Conservation (phyloP, 2,888 invertebrate species). For the Entomobrya proxima region DNA sequence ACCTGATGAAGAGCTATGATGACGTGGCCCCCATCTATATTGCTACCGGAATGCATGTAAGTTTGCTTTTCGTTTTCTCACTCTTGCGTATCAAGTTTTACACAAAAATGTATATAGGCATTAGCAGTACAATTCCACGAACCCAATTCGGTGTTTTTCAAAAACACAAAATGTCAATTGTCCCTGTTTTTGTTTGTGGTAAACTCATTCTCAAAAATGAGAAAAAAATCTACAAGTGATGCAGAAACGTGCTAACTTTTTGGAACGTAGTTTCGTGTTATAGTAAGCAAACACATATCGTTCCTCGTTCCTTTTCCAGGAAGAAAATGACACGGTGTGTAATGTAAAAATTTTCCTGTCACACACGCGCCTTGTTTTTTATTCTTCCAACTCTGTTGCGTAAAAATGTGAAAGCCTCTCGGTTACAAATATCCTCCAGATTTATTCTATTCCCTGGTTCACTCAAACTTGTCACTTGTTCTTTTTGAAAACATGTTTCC, state of each 20-base stretch:
- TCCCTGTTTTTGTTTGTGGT: too few relatives aligned
- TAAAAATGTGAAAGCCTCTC: neutral
- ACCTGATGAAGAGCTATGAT: constrained; percentile 92
- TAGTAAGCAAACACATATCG: neutral
- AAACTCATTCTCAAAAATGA: too few relatives aligned
- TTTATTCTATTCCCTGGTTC: neutral
- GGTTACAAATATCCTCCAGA: neutral
- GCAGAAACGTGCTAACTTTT: too few relatives aligned
- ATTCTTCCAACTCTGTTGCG: too few relatives aligned
- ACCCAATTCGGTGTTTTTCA: too few relatives aligned
- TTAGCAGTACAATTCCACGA: too few relatives aligned
- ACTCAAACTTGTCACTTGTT: constrained; percentile 10
- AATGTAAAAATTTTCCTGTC: neutral
- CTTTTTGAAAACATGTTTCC: neutral
- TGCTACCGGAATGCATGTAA: constrained; percentile 81
- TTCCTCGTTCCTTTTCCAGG: neutral
- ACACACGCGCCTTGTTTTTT: neutral
- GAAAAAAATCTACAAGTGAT: too few relatives aligned
- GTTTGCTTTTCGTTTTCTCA: neutral
- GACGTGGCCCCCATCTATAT: constrained; percentile 94
- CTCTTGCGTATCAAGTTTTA: neutral
- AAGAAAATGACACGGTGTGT: neutral
- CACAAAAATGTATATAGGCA: too few relatives aligned
- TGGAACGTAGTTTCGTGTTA: too few relatives aligned
- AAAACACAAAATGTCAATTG: too few relatives aligned